Evolutionary conservation across 1,140 invertebrate genomes (phyloP), one percentile per base, ranked within the genome.

Genomic region (Cryptotermes secundus): DNA sequence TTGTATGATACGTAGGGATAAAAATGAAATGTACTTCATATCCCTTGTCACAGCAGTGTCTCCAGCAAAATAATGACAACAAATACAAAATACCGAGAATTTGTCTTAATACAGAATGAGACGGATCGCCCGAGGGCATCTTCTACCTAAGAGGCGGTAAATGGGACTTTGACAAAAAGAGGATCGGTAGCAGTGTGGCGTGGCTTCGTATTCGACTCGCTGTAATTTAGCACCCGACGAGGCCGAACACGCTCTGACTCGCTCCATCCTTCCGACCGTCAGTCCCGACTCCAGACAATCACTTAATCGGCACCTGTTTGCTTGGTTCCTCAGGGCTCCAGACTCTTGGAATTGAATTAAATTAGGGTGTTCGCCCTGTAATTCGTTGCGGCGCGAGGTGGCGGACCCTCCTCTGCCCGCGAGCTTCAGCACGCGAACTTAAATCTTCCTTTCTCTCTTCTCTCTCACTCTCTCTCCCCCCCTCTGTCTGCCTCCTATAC

Each of bases 241-340:
- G 80, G 80, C 80, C 80, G n/a, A 35, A 42, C 80, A 35, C 80
- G 38, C 34, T 81, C 26, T 81, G 80, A n/a, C 35, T 36, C 34
- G 34, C 6, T 12, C 24, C 42, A 42, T 34, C 26, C 80, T 35
- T 35, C 34, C 45, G 53, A 19, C 10, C 80, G 35, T 35, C 34
- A n/a, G 31, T 49, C 14, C 45, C 83, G 83, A 36, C 26, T 72
- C 31, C 80, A 42, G 35, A 84, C 49, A 84, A 84, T 81, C 84
- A 81, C 84, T 84, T 84, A 84, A 84, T 84, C 84, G 84, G 84
- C 84, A 84, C 84, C 84, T 84, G 84, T 84, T 84, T 34, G 45
- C 49, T 42, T 79, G 45, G 79, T 22, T 35, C 79, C 45, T 38
- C 36, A 59, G 79, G 84, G 31, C 31, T 42, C 79, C 12, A 49